Evolutionary conservation across 2,797 vertebrate genomes (phyloP).

Genomic region (Tapera naevia): DNA sequence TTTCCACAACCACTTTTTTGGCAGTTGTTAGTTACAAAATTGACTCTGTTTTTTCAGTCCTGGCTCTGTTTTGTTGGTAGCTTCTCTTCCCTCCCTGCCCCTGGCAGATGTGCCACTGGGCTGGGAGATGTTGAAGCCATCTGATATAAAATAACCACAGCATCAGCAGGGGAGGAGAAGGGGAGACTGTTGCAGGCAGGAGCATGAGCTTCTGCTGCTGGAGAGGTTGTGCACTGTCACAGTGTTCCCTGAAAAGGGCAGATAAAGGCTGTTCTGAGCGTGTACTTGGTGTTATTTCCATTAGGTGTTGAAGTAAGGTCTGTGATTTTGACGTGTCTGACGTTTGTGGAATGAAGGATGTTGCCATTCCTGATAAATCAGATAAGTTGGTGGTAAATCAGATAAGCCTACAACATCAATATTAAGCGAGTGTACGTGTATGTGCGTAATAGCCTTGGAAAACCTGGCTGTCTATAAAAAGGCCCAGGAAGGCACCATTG

Average conservation of each 20-base stretch:
- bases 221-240: background rate
- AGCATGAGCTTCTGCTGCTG: background rate
- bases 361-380: background rate
- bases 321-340: background rate
- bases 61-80: background rate
- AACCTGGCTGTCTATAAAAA: background rate
- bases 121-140: background rate
- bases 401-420: background rate
- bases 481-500: background rate
- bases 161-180: background rate
- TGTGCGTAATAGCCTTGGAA: background rate
- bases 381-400: background rate
- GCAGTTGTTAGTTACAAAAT: background rate
- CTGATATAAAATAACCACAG: background rate
- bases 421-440: background rate
- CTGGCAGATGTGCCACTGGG: background rate
- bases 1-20: background rate
- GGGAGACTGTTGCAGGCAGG: background rate
- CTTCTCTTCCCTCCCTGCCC: background rate
- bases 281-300: rapidly evolving
- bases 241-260: background rate
- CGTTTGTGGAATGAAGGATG: rapidly evolving
- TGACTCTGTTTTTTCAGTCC: background rate
- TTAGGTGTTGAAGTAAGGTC: background rate
- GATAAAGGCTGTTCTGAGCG: background rate